Evolutionary conservation across 2,888 invertebrate species (phyloP).

Genomic region (Autographa pulchrina): DNA sequence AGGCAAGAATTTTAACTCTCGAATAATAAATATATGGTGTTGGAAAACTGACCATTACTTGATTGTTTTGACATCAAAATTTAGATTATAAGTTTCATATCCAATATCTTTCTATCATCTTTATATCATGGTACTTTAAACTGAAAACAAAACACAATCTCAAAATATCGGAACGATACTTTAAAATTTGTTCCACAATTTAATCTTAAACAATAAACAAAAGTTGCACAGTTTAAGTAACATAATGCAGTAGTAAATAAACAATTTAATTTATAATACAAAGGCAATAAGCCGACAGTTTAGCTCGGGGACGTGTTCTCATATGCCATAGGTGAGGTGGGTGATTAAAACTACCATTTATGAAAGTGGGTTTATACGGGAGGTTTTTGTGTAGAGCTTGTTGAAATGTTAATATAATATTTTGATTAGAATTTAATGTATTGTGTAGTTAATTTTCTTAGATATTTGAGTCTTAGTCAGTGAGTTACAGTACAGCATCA

Average conservation of each 20-base stretch:
- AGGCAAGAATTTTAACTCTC: too few species aligned
- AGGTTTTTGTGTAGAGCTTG: conserved; percentile 16
- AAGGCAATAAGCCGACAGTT: conserved; percentile 62
- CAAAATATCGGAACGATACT: neutral
- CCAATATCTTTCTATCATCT: too few species aligned
- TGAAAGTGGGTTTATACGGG: conserved; percentile 47
- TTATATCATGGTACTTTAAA: too few species aligned
- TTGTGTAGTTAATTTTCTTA: too few species aligned
- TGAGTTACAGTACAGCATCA: too few species aligned
- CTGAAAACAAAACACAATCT: neutral
- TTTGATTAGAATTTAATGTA: neutral
- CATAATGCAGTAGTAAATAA: conserved; percentile 22
- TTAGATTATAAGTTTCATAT: too few species aligned
- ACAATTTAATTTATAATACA: conserved; percentile 52
- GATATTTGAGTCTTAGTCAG: too few species aligned
- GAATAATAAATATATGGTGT: too few species aligned
- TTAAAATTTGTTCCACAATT: neutral
- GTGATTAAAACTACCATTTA: conserved; percentile 71
- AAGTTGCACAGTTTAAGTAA: neutral
- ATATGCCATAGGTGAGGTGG: conserved; percentile 60
- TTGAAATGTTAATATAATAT: too few species aligned
- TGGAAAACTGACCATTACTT: too few species aligned
- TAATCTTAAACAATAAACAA: neutral
- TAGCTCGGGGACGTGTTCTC: conserved; percentile 59
- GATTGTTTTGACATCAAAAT: too few species aligned